These are phyloP conservation scores for Salpingus planirostris DNA, from an alignment of 2,888 invertebrate genomes.

Conservation along the genomic window DNA sequence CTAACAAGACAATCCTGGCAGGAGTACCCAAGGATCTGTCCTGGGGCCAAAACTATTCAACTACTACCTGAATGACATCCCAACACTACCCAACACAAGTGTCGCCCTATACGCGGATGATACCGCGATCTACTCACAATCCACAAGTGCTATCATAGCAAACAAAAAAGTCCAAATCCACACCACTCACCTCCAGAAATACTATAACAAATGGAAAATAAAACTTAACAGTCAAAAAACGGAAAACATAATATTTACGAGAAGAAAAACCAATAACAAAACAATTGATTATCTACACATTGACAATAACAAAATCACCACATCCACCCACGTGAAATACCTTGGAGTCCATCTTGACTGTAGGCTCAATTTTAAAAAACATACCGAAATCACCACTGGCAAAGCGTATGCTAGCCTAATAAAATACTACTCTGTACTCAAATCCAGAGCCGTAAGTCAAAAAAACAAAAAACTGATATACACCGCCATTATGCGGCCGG, in stretches of 20 bases:
- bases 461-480: too few relatives aligned
- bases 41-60: conserved; percentile 15
- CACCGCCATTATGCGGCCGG: too few relatives aligned
- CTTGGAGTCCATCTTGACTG: not conserved
- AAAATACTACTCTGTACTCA: too few relatives aligned
- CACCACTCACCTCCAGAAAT: not conserved
- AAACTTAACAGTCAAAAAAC: not conserved
- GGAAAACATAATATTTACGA: not conserved
- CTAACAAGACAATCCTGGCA: conserved; percentile 10
- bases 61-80: conserved; percentile 10
- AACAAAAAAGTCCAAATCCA: not conserved
- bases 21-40: conserved; percentile 15
- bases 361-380: not conserved
- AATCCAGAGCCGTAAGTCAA: too few relatives aligned
- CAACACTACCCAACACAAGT: conserved; percentile 9
- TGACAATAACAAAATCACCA: not conserved
- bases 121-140: not conserved
- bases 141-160: not conserved
- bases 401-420: too few relatives aligned
- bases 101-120: conserved; percentile 3
- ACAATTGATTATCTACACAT: not conserved
- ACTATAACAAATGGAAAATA: conserved; percentile 2
- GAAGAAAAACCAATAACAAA: not conserved
- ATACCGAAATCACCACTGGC: too few relatives aligned
- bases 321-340: not conserved